Evolutionary conservation across 2,113 vertebrate species (phyloP), one percentile per base, ranked within the genome.

Genomic region (Benitochromis conjunctus): DNA sequence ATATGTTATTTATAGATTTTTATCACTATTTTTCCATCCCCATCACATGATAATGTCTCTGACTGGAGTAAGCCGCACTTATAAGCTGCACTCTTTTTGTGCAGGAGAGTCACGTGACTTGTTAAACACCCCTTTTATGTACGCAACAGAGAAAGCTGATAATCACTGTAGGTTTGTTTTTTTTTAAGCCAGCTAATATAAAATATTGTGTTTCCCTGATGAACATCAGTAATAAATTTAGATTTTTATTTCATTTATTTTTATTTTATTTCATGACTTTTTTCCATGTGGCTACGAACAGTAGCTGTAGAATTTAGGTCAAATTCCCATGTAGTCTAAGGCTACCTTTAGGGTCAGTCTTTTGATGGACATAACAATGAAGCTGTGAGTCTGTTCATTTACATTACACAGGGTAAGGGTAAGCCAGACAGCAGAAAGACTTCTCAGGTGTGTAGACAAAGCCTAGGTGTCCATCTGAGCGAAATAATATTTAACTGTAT

Each of bases 101-200:
- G 16, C 9, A 10, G 38, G 10, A 41, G 41, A 41, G 41, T 41
- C 41, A 41, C 11, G 11, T 62, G 57, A 60, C 57, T 60, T 31
- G 18, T 36, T 62, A n/a, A 1, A 62, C 41, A 46, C 43, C 43
- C 12, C 13, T 46, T 46, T 46, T 5, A 46, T 14, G 13, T 46
- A 9, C 10, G 38, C 9, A 9, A 41, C 8, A 60, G 5, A 60
- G 58, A 60, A 60, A 60, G 58, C 16, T 62, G 29, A 34, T 41
- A 41, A 41, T 7, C 38, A 10, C 38, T 29, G 29, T 29, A 29
- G 29, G 29, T 29, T 29, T 29, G 29, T 4, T 4, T 4, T 7
- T 0, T 58, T 58, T 58, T 58, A 5, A 58, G 0, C 24, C 56
- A 16, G 56, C 56, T 58, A 16, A 58, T 58, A 58, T 29, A 2